Base-by-base conservation (phyloP, 2,113 vertebrate species). In the Perccottus glenii region DNA sequence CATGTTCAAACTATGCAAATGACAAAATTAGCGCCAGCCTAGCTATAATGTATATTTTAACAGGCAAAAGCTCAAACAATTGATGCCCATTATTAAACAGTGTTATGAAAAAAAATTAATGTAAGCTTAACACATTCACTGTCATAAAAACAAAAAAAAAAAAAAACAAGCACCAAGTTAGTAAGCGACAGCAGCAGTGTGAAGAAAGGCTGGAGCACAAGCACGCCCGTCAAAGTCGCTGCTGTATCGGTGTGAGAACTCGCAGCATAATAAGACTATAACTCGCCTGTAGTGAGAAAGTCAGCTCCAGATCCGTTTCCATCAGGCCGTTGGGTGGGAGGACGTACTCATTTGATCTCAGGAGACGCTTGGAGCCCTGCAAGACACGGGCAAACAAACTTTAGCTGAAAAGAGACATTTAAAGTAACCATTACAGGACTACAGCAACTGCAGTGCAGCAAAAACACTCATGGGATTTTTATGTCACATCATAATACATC, bases 291-390 rank as follows among this genome's bases (percentile, higher is more conserved):
- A 94, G 85, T 65, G 93, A 94, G 85, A 94, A 94, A 50, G 91
- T 94, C 58, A 94, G 91, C 84, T 94, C 93, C 71, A 94, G 88
- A 60, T 94, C 91, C 0, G 93, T 94, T 88, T 94, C 93, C 92
- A 94, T 94, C 71, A 94, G 85, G 35, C 93, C 93, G 35, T 84
- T 89, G 58, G 93, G 92, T 36, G 93, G 93, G 58, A 94, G 90
- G 42, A 86, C 61, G 7, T 93, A 94, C 67, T 94, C 93, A 14
- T 94, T 94, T 52, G 93, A 94, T 68, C 93, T 87, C 19, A 94
- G 84, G 51, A 94, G 90, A 62, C 93, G 89, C 72, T 94, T 94
- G 5, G 93, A 94, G 51, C 92, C 93, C 93, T 94, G 80, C 4
- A 74, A 64, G 45, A 61, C 32, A 68, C 60, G 72, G 59, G 49